Percentiles rank a stretch among this genome's conserved stretches.
These are phyloP conservation scores for Eidolon dupreanum DNA, from an alignment of 2,797 vertebrate species.

Conservation along the genomic window DNA sequence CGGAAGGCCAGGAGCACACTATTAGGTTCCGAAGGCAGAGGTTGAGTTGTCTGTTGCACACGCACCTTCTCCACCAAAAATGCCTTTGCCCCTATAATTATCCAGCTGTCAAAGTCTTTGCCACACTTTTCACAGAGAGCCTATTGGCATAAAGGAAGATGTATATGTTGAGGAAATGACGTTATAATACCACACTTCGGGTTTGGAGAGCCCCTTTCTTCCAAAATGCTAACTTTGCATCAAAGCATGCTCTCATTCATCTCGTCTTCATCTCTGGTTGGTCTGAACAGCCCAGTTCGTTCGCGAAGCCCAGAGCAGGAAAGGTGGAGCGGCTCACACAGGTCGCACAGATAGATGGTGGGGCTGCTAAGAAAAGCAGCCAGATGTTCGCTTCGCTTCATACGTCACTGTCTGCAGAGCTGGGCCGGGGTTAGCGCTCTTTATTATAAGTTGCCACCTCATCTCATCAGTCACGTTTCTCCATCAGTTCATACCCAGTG, in stretches of 20 bases:
- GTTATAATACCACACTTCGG: not conserved
- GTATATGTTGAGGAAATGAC: not conserved
- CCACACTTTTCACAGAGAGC: conserved; percentile 17
- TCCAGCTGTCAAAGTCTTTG: not conserved
- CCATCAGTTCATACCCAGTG: conserved; percentile 6
- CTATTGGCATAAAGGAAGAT: not conserved
- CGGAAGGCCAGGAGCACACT: not conserved
- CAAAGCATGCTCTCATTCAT: not conserved
- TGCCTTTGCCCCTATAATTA: not conserved
- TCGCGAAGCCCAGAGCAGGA: not conserved
- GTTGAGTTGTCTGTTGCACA: conserved; percentile 12
- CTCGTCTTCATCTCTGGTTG: not conserved
- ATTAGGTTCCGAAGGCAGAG: not conserved
- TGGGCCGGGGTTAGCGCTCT: conserved; percentile 22
- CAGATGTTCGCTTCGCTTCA: not conserved
- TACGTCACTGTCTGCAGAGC: not conserved
- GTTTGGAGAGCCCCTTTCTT: not conserved
- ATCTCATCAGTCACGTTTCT: not conserved
- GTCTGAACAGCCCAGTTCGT: not conserved
- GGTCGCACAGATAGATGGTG: not conserved
- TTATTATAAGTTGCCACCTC: not conserved
- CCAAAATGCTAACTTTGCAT: not conserved
- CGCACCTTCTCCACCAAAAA: not conserved
- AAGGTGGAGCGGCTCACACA: not conserved
- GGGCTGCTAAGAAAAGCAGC: conserved; percentile 18